Percentiles rank a stretch among this genome's conserved stretches.
Conservation (phyloP, 2,888 invertebrate species). For the Coelinius sp. region DNA sequence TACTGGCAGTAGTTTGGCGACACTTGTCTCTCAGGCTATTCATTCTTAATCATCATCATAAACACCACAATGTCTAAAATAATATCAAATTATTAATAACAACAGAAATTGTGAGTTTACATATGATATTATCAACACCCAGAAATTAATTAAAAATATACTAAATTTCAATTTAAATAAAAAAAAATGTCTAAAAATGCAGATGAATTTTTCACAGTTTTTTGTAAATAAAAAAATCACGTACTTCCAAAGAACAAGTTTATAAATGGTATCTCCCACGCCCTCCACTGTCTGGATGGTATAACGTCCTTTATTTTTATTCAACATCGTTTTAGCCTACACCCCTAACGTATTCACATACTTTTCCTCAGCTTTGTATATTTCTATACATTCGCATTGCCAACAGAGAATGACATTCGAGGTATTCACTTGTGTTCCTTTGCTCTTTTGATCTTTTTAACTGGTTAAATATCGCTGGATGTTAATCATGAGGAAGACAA, state of each 20-base stretch:
- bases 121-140: too few relatives aligned
- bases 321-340: neutral
- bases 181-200: neutral
- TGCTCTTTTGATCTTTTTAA: neutral
- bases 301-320: slow-evolving; percentile 31
- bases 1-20: neutral
- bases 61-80: too few relatives aligned
- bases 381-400: neutral
- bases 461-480: neutral
- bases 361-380: slow-evolving; percentile 6
- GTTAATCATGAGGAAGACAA: slow-evolving; percentile 1
- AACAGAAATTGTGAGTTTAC: too few relatives aligned
- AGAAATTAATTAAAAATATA: too few relatives aligned
- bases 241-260: slow-evolving; percentile 56
- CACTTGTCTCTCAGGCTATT: slow-evolving; percentile 11
- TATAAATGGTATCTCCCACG: slow-evolving; percentile 68
- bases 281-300: slow-evolving; percentile 62
- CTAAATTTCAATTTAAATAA: too few relatives aligned
- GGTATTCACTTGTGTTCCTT: slow-evolving; percentile 1
- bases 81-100: too few relatives aligned
- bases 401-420: slow-evolving; percentile 3
- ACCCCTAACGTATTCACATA: neutral
- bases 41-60: slow-evolving; percentile 17
- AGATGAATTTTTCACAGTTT: neutral
- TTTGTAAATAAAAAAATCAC: slow-evolving; percentile 35